These are phyloP conservation scores for Willisornis vidua DNA, from an alignment of 2,113 vertebrate genomes.

Conservation along the genomic window DNA sequence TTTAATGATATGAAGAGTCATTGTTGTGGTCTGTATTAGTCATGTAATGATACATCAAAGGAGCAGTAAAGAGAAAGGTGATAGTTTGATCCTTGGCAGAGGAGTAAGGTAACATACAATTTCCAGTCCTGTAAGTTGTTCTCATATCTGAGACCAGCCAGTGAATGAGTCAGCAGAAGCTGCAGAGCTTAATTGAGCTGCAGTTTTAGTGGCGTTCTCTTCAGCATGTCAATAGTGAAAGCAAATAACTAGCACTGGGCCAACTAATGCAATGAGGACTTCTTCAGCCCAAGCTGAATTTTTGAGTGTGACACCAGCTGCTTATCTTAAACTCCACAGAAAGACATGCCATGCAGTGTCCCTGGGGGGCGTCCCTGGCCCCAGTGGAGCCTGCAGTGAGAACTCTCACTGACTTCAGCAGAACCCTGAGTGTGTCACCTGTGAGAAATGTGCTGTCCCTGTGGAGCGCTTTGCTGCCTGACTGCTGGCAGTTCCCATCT, in stretches of 20 bases:
- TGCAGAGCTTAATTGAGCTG: neutral
- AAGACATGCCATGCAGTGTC: neutral
- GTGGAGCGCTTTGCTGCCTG: conserved; percentile 4
- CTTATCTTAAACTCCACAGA: neutral
- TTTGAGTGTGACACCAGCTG: neutral
- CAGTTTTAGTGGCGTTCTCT: neutral
- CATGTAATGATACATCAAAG: fast-evolving
- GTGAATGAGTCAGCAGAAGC: neutral
- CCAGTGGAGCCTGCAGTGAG: neutral
- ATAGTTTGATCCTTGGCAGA: neutral
- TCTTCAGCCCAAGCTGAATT: neutral
- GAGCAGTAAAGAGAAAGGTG: neutral
- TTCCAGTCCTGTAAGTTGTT: neutral
- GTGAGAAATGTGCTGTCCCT: conserved; percentile 9
- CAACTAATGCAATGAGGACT: neutral
- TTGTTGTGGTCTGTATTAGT: neutral
- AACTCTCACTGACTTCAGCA: neutral
- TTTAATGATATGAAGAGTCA: neutral
- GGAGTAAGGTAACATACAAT: neutral
- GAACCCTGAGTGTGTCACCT: neutral
- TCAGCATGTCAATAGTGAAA: neutral
- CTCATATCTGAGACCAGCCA: neutral
- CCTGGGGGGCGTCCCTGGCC: neutral
- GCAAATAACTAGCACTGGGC: neutral
- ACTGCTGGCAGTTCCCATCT: neutral